phyloP scores from a whole-genome alignment of 2,797 vertebrate species.

The Phyllotis vaccarum region DNA sequence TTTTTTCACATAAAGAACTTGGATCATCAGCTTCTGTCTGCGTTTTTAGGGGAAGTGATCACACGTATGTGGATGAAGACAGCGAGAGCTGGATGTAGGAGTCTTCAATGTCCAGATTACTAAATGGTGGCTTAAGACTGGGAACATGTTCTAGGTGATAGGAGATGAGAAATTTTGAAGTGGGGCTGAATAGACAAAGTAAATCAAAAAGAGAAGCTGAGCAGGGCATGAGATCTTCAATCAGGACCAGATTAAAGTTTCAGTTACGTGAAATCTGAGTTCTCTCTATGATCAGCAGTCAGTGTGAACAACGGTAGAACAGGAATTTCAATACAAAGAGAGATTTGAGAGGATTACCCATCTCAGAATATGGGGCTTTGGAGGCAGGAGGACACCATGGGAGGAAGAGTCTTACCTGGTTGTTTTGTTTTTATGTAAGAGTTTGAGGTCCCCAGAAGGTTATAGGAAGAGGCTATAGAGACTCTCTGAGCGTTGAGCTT shows the following conservation, averaged over 20 bases:
- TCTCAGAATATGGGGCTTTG: neutral
- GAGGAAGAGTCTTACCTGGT: neutral
- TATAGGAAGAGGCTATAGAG: too few species aligned
- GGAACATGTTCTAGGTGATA: neutral
- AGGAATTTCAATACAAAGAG: neutral
- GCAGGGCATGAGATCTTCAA: neutral
- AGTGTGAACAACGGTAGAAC: neutral
- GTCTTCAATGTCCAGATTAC: neutral
- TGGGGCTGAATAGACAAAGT: neutral
- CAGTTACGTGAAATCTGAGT: neutral
- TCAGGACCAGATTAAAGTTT: neutral
- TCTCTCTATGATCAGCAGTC: neutral
- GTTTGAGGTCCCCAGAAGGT: neutral
- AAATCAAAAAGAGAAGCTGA: neutral
- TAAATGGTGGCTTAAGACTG: neutral
- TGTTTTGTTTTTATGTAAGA: neutral
- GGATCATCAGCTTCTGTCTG: neutral
- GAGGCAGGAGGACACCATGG: neutral
- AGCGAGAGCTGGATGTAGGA: neutral
- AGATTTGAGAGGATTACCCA: neutral
- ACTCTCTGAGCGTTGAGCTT: too few species aligned
- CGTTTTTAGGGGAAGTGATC: neutral
- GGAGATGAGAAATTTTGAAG: neutral
- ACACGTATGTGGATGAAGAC: too few species aligned
- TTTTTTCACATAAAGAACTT: neutral